Evolutionary conservation across 2,888 invertebrate species (phyloP), one percentile per base, ranked within the genome.

Genomic region (Mantis religiosa): DNA sequence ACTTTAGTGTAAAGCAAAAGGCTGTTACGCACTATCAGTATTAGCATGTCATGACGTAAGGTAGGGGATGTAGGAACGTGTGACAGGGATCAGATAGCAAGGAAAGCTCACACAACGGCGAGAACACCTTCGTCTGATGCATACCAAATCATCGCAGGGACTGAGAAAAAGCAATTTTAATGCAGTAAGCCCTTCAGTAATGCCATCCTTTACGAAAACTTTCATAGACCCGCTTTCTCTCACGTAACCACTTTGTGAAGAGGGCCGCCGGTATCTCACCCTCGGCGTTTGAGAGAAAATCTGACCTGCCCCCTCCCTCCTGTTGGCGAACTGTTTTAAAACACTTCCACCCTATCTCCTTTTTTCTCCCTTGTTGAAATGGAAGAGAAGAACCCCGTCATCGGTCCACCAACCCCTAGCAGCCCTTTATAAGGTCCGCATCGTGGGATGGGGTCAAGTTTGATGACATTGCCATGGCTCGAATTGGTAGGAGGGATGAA

Each of bases 141-240:
- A 82, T 87, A 87, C 87, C 34, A 87, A 87, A 82, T 82, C 34
- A 82, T 27, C 20, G 28, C 87, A 87, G 54, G 20, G 54, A 71
- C 54, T 71, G 54, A 15, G 54, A 71, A 25, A 71, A 87, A 82
- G 87, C 87, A 82, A 87, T 87, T 87, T 82, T 87, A 87, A 87
- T 82, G n/a, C 82, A 87, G 87, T 87, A 82, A 87, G 87, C 82
- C 85, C 30, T 84, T 27, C 41, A 27, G 47, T 84, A 84, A 84
- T 84, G 84, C 34, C 84, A 71, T 71, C 54, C 54, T 71, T 71
- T 71, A 71, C 54, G 54, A 20, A 71, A 71, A 71, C 54, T 71
- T 71, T 71, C 54, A 71, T 71, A 71, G 54, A 71, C 54, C 54
- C 54, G 54, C 54, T 71, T 71, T 71, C 54, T 71, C 54, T 71